These are phyloP conservation scores for Pollenia labialis DNA, from an alignment of 2,888 invertebrate genomes.

Conservation along the genomic window DNA sequence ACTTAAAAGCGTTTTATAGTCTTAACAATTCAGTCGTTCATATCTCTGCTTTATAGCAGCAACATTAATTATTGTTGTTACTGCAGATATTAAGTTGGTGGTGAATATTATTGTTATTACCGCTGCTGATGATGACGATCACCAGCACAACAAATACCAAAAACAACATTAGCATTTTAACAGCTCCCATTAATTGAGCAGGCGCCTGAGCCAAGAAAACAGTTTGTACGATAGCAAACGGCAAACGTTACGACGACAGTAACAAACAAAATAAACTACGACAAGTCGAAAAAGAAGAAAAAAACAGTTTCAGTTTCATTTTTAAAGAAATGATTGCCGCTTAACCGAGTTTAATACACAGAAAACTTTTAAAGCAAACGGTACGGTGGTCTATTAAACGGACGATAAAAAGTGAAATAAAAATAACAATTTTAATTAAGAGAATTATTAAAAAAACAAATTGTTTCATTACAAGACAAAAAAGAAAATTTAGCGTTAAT, in stretches of 20 bases:
- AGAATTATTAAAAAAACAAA: conserved; percentile 17
- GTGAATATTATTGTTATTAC: conserved; percentile 42
- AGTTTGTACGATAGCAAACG: conserved; percentile 43
- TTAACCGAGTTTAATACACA: conserved; percentile 81
- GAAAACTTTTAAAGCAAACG: conserved; percentile 81
- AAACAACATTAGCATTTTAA: conserved; percentile 42
- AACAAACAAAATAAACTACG: conserved; percentile 29
- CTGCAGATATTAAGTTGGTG: conserved; percentile 28
- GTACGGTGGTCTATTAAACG: conserved; percentile 67
- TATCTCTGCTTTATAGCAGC: neutral
- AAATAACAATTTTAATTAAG: neutral
- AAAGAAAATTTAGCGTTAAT: conserved; percentile 47
- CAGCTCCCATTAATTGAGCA: conserved; percentile 52
- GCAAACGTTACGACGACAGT: conserved; percentile 23
- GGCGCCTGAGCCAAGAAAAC: conserved; percentile 59
- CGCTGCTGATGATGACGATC: conserved; percentile 42
- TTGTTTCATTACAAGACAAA: conserved; percentile 13
- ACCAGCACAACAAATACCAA: conserved; percentile 14
- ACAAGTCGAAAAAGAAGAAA: conserved; percentile 4
- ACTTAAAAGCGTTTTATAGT: neutral
- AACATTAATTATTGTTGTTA: conserved; percentile 5
- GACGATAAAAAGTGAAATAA: conserved; percentile 14
- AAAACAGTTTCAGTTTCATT: conserved; percentile 81
- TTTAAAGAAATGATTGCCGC: conserved; percentile 81
- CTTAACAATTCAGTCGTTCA: conserved; percentile 20